Evolutionary conservation across 1,140 invertebrate species (phyloP).

Genomic region (Phenacoccus solenopsis): DNA sequence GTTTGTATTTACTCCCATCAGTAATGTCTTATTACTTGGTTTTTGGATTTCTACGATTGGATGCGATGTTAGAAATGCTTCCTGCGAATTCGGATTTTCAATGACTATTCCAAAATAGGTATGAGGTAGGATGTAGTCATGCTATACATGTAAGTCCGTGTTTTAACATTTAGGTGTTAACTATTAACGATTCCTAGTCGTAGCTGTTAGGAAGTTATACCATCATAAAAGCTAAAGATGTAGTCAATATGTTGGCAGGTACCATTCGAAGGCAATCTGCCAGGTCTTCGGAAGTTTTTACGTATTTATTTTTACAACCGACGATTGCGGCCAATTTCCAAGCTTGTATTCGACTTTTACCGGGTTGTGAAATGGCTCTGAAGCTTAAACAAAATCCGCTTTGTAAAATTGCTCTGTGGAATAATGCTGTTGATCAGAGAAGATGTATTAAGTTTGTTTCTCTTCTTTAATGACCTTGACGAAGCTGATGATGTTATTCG

Average conservation of each 20-base stretch:
- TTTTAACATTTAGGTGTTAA: background rate
- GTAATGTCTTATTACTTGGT: background rate
- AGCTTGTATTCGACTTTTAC: background rate
- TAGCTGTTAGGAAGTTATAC: background rate
- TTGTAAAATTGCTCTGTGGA: conserved; percentile 33
- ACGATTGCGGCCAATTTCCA: background rate
- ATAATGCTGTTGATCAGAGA: conserved; percentile 24
- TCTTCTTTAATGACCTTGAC: background rate
- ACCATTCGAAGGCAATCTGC: background rate
- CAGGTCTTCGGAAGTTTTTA: conserved; percentile 5
- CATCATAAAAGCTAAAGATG: background rate
- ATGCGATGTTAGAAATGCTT: background rate
- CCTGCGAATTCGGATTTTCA: background rate
- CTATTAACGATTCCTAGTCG: background rate
- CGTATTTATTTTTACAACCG: background rate
- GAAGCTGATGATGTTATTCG: background rate
- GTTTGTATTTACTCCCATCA: background rate
- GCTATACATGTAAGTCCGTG: background rate
- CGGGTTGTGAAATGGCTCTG: conserved; percentile 38
- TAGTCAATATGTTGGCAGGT: background rate
- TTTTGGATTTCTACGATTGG: background rate
- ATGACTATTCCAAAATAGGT: conserved; percentile 5
- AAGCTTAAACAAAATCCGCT: conserved; percentile 52
- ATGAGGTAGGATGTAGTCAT: background rate
- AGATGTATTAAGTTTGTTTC: too few relatives aligned